Base-by-base conservation (phyloP, 2,888 invertebrate genomes). In the Athalia cordata region DNA sequence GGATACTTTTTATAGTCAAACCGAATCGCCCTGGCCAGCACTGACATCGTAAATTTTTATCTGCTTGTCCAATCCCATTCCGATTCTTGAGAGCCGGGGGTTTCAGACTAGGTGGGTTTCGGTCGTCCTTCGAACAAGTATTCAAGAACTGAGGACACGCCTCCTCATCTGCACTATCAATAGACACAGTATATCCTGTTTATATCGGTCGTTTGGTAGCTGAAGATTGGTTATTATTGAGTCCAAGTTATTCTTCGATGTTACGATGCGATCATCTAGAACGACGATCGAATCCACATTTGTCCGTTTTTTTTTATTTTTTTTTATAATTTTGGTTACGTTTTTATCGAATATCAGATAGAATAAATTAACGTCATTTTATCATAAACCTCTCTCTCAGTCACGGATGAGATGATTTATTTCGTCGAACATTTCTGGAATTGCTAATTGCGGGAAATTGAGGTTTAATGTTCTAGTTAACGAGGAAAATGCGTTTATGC, bases 11-110 rank as follows among this genome's bases (percentile, higher is more conserved):
- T 72, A 59, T 13, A 45, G 72, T 72, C 0, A 13, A 70, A 59
- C 57, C 57, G 45, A 13, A 72, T 59, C 72, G 13, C 47, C 13
- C 59, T 72, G 59, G 45, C 45, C 15, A 29, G 29, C 29, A 45
- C 8, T 43, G 47, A 59, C 45, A 61, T 62, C 62, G 75, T 64
- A 75, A 49, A 62, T 75, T 64, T 50, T 75, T 64, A 50, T 75
- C n/a, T 11, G 15, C 75, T 62, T n/a, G 15, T 75, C 50, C 61
- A 75, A 75, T 75, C 75, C 62, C 75, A 64, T 75, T 61, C 62
- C 75, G 11, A 50, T 29, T 75, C 29, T 13, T n/a, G 9, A 72
- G 59, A 47, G 15, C 45, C 8, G n/a, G 9, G 72, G 13, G 15
- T 15, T 59, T 11, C 47, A 59, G 72, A 47, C 8, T 72, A 15